Evolutionary conservation across 2,888 invertebrate species (phyloP).

Genomic region (Choreutis nemorana): DNA sequence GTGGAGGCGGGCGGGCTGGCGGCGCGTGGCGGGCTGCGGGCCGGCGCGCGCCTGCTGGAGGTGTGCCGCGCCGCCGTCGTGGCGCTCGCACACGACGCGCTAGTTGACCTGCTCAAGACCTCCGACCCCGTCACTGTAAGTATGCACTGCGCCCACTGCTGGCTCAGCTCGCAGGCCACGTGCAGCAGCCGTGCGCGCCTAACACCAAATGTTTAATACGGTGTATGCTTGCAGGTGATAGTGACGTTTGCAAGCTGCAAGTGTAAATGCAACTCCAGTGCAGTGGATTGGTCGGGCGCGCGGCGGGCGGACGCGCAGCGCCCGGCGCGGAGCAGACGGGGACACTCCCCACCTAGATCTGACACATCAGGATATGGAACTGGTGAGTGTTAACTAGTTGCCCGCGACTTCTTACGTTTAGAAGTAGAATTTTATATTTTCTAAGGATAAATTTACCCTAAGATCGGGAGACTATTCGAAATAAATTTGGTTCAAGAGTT

Average conservation of each 20-base stretch:
- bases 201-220: too few relatives aligned
- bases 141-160: background rate
- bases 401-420: too few relatives aligned
- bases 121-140: conserved; percentile 83
- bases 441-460: too few relatives aligned
- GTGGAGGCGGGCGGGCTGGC: conserved; percentile 77
- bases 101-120: conserved; percentile 91
- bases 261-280: conserved; percentile 65
- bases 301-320: conserved; percentile 57
- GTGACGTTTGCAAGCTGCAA: conserved; percentile 56
- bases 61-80: conserved; percentile 90
- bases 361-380: conserved; percentile 88
- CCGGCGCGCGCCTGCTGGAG: conserved; percentile 90
- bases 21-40: conserved; percentile 85
- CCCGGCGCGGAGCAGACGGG: conserved; percentile 71
- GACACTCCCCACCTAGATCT: conserved; percentile 81
- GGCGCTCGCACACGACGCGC: conserved; percentile 89
- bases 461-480: too few relatives aligned
- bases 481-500: too few relatives aligned
- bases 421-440: too few relatives aligned
- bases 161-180: background rate
- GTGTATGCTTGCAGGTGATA: conserved; percentile 83
- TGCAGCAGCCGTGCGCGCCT: background rate
- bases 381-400: conserved; percentile 46
- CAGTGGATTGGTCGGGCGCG: conserved; percentile 26